A percentile compares a stretch with the other conserved stretches of the same genome.
Conservation (phyloP, 2,888 invertebrate species). For the Heliconius charithonia region DNA sequence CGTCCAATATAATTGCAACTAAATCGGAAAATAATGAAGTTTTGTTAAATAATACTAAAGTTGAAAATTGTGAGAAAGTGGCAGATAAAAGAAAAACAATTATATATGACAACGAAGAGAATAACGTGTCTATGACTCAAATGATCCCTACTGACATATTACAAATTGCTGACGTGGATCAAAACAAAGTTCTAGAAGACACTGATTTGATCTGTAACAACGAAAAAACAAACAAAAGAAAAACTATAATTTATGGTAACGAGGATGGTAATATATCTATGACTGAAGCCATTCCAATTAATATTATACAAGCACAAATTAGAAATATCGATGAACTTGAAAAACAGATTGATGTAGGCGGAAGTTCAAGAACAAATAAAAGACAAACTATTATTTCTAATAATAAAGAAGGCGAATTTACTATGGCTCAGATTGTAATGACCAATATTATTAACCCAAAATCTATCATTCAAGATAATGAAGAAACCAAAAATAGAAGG, state of each 20-base stretch:
- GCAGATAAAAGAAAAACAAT: constrained; percentile 48
- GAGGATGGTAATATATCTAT: constrained; percentile 50
- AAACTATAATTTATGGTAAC: constrained; percentile 48
- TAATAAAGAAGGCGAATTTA: constrained; percentile 46
- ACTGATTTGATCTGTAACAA: neutral
- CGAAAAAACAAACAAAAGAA: constrained; percentile 41
- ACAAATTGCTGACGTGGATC: constrained; percentile 1
- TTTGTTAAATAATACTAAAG: neutral
- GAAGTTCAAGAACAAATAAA: constrained; percentile 35
- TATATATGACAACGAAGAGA: constrained; percentile 45
- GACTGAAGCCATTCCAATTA: constrained; percentile 33
- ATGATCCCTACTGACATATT: constrained; percentile 49
- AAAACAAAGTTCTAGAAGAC: neutral
- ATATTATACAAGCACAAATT: constrained; percentile 7
- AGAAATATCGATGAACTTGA: neutral
- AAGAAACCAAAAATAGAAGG: constrained; percentile 38
- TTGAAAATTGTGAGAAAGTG: constrained; percentile 7
- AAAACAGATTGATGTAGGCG: neutral
- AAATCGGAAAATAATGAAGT: constrained; percentile 11
- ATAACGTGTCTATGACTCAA: constrained; percentile 52
- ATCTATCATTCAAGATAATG: constrained; percentile 20
- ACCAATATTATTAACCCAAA: neutral
- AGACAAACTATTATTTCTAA: constrained; percentile 49
- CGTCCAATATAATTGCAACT: constrained; percentile 44
- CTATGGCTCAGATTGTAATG: constrained; percentile 45